Evolutionary conservation across 1,140 invertebrate species (phyloP), one percentile per base, ranked within the genome.

Genomic region (Heterodera carotae): DNA sequence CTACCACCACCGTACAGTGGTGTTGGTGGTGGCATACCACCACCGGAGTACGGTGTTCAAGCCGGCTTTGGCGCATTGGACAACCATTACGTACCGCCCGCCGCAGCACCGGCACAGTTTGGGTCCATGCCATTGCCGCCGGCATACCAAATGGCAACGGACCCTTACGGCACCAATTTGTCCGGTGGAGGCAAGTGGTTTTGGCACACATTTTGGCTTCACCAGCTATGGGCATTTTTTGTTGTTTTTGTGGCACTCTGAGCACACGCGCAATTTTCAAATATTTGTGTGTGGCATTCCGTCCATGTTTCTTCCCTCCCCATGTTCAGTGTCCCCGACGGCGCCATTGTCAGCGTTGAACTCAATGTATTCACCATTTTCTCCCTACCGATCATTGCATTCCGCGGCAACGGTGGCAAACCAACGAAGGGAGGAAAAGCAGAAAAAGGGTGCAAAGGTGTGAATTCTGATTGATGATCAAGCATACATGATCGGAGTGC

Each of bases 381-480:
- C 8, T 27, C 62, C 62, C 10, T 31, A 10, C 33, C 62, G 62
- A 66, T 66, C 62, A 34, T 29, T 34, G 62, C 33, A 12, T 22
- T 6, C 62, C 5, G 22, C 62, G n/a, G 18, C 59, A 62, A 6
- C 29, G 18, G 29, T 29, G 27, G 62, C 62, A 31, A 34, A 12
- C 12, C n/a, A 34, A 34, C 62, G 62, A 10, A 66, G 27, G 62
- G 27, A 66, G 33, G 33, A 66, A 34, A 29, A 66, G 62, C 62
- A 66, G 62, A 22, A 66, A 22, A 66, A 22, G 1, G 62, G 62
- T 6, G 62, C 62, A 66, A 66, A 66, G 27, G 62, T 53, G 48
- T 53, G 48, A 39, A 4, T 53, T 8, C 15, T 53, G 18, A 53
- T 5, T 53, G 48, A 39, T 39, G 36, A 39, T 6, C 36, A 39